Conservation (phyloP, 2,113 vertebrate genomes). For the Callocephalon fimbriatum region DNA sequence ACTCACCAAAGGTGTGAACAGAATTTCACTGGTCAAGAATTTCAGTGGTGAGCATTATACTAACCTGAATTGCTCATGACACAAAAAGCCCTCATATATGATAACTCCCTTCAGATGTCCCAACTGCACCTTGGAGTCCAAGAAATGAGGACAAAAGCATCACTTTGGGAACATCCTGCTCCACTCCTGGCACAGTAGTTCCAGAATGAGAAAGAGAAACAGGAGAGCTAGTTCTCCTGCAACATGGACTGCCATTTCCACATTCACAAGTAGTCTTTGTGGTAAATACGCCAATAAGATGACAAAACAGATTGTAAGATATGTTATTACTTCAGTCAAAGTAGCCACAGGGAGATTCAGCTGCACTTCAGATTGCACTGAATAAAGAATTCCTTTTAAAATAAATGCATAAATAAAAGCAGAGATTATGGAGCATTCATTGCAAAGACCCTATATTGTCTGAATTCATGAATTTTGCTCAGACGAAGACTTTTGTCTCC, state of each 20-base stretch:
- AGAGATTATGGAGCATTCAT: background rate
- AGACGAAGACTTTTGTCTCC: background rate
- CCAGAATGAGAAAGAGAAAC: background rate
- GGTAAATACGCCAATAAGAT: background rate
- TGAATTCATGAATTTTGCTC: background rate
- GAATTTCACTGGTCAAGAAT: background rate
- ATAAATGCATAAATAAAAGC: constrained; percentile 1
- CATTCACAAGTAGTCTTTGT: background rate
- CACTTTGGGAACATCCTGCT: background rate
- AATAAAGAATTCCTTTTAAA: background rate
- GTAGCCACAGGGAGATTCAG: background rate
- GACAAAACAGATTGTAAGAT: background rate
- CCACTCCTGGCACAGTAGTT: background rate
- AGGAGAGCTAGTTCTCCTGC: background rate
- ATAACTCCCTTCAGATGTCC: background rate
- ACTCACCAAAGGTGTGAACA: background rate
- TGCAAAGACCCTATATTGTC: background rate
- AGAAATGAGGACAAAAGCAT: background rate
- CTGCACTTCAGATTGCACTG: background rate
- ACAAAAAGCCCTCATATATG: background rate
- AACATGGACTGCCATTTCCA: background rate
- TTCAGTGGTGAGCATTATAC: background rate
- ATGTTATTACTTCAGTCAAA: background rate
- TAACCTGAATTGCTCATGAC: background rate
- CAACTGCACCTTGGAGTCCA: background rate